phyloP scores from a whole-genome alignment of 2,888 invertebrate species.

The Sericinus montela region DNA sequence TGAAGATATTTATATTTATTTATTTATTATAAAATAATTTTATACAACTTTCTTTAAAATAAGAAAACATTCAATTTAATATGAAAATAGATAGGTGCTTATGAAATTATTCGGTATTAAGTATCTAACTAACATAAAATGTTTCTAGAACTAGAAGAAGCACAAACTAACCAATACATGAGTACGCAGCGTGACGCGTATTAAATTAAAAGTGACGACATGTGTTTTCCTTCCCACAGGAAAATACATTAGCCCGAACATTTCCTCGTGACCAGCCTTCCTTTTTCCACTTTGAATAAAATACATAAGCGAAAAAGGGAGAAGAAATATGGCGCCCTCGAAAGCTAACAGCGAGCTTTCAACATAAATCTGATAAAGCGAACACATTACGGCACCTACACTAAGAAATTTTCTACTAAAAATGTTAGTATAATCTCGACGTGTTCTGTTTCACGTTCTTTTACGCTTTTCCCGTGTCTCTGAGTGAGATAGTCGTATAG shows the following conservation, averaged over 20 bases:
- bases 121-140: not conserved
- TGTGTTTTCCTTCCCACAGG: constrained; percentile 79
- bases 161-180: constrained; percentile 47
- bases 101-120: too few species aligned
- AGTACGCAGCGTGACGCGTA: constrained; percentile 72
- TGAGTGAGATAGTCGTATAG: constrained; percentile 42
- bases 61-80: too few species aligned
- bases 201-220: constrained; percentile 79
- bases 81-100: too few species aligned
- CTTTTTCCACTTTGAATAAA: constrained; percentile 34
- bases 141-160: constrained; percentile 17
- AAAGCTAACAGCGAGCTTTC: constrained; percentile 74
- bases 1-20: too few species aligned
- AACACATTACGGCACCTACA: constrained; percentile 72
- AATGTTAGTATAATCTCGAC: constrained; percentile 37
- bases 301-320: constrained; percentile 36
- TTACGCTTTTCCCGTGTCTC: constrained; percentile 7
- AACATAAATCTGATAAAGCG: constrained; percentile 77
- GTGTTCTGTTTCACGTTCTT: constrained; percentile 34
- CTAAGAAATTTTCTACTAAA: constrained; percentile 67
- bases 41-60: too few species aligned
- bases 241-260: constrained; percentile 76
- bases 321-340: constrained; percentile 56
- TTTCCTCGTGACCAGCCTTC: constrained; percentile 56
- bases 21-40: too few species aligned